Evolutionary conservation across 2,113 vertebrate species (phyloP), one percentile per base, ranked within the genome.

Genomic region (Nothoprocta pentlandii): DNA sequence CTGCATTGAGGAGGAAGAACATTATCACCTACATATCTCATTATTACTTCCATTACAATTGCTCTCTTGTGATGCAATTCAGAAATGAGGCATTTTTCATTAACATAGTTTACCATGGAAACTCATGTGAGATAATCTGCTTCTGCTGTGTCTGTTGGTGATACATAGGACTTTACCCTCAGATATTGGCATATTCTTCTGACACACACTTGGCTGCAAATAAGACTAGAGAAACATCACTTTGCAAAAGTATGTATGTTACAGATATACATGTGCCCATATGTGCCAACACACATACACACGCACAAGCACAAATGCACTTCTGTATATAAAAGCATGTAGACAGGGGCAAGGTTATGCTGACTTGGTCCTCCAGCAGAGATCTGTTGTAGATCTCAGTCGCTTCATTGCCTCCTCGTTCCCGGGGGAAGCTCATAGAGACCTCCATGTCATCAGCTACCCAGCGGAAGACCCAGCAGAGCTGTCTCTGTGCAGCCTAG

Each of bases 21-120:
- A 73, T 95, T 96, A 97, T 95, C 93, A 71, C 84, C 75, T 88
- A 87, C 82, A 89, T 86, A 95, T 94, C 93, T 97, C 92, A 94
- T 95, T 90, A 92, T 96, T 97, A 82, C 87, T 97, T 96, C 95
- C 78, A 93, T 94, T 95, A 89, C 78, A 95, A 97, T 97, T 93
- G 91, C 93, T 91, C 96, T 97, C 97, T 39, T 28, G 96, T 96
- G 97, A 95, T 97, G 89, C 87, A 95, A 94, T 88, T 97, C 91
- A 80, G 91, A 94, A 93, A 85, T 34, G 91, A 97, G 91, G 81
- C 85, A 67, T 93, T 97, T 97, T 97, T 97, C 94, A 96, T 97
- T 94, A 96, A 96, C 93, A 49, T 14, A 7, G 51, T 97, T 98
- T 96, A 77, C 96, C 97, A 97, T 97, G 96, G 97, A 96, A 98